Evolutionary conservation across 2,113 vertebrate genomes (phyloP).

Genomic region (Kryptolebias marmoratus): DNA sequence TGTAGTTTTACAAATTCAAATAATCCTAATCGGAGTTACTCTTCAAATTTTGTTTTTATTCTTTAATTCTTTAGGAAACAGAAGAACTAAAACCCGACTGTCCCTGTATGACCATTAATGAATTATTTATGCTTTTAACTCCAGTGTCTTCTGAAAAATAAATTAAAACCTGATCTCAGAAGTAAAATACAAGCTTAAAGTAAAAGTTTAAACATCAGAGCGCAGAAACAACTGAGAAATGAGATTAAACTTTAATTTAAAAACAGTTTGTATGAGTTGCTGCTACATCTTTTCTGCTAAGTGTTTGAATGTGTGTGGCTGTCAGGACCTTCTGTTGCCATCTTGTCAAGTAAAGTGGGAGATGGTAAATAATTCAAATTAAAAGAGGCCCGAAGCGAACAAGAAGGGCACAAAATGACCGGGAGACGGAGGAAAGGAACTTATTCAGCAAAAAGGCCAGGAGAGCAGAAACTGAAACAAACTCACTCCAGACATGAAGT

Average conservation of each 20-base stretch:
- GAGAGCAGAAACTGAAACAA: conserved; percentile 8
- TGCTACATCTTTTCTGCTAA: background rate
- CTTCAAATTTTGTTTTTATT: too few species aligned
- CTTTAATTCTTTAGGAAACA: too few species aligned
- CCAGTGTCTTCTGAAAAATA: too few species aligned
- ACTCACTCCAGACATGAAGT: background rate
- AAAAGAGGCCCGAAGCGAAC: background rate
- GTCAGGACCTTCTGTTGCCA: background rate
- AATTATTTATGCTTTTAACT: too few species aligned
- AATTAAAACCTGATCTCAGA: too few species aligned
- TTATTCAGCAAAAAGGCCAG: background rate
- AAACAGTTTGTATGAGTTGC: background rate
- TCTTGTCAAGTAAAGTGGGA: conserved; percentile 30
- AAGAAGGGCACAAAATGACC: background rate
- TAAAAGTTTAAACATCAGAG: background rate
- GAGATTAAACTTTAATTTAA: conserved; percentile 22
- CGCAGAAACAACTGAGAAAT: background rate
- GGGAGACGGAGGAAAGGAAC: background rate
- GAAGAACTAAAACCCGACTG: too few species aligned
- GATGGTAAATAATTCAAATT: conserved; percentile 60
- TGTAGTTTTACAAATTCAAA: too few species aligned
- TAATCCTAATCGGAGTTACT: too few species aligned
- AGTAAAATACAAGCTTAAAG: too few species aligned
- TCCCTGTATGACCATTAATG: too few species aligned
- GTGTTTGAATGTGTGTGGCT: conserved; percentile 5